Evolutionary conservation across 2,113 vertebrate genomes (phyloP), one percentile per base, ranked within the genome.

Genomic region (Accipiter cooperii): DNA sequence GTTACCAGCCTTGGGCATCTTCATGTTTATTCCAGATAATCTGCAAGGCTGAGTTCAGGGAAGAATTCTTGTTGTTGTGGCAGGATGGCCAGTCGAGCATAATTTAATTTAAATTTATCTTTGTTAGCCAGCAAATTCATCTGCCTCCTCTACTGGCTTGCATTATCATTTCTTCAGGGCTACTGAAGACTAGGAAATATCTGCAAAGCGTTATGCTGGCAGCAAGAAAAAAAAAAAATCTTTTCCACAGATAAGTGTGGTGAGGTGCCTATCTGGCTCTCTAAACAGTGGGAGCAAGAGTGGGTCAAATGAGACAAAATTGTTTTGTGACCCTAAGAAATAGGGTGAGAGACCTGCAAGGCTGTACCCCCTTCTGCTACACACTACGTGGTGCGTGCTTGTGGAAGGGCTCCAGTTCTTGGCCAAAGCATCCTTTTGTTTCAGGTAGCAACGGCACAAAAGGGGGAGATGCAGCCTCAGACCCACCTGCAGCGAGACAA

Each of bases 101-200:
- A 11, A 77, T 60, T 80, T 29, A 36, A 90, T 91, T 93, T 76
- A 18, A 87, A 69, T 89, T 95, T 95, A 55, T 97, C 81, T 82
- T 84, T 61, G 21, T 71, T 57, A 78, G 71, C 65, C 44, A 12
- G 70, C 18, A 87, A 42, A 78, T 91, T 75, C 18, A 0, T 71
- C 36, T 63, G 36, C 89, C 73, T 90, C 60, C 40, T 58, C 77
- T 44, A 36, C 19, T 64, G 46, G n/a, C 73, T 31, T n/a, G 44
- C 15, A 26, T 91, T 74, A 76, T 66, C 75, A 8, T 71, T 77
- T 94, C 57, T 60, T 44, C 6, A 18, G 61, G 81, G 52, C 52
- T 71, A 84, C 19, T 29, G 52, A 54, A 29, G 52, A 54, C 28
- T 6, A 65, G 52, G 74, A 87, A 78, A 88, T 70, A 69, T 70